These are phyloP conservation scores for Perodicticus potto DNA, from an alignment of 2,797 vertebrate genomes.

Conservation along the genomic window DNA sequence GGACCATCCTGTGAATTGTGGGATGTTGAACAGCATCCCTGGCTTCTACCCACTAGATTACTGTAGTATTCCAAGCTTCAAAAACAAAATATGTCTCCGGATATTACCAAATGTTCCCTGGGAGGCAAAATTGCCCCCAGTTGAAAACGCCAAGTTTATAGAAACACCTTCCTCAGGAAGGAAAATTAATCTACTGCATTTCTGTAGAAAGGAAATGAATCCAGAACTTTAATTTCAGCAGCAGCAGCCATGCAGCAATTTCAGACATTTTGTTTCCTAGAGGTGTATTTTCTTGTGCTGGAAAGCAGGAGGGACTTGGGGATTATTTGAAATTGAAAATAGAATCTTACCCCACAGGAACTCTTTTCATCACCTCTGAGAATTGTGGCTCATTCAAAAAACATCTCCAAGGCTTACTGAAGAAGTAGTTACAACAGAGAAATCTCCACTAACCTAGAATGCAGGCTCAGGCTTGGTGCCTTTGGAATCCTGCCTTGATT, in stretches of 20 bases:
- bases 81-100: not conserved
- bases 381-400: conserved; percentile 44
- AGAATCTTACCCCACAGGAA: not conserved
- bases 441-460: not conserved
- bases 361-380: conserved; percentile 41
- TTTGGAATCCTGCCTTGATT: not conserved
- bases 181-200: not conserved
- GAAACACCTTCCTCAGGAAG: not conserved
- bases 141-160: not conserved
- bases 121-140: not conserved
- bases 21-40: not conserved
- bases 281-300: not conserved
- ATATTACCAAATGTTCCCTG: not conserved
- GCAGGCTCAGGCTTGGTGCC: not conserved
- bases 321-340: conserved; percentile 74
- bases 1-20: not conserved
- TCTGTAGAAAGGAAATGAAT: not conserved
- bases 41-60: not conserved
- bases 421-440: not conserved
- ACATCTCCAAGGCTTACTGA: conserved; percentile 37
- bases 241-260: conserved; percentile 37
- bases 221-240: not conserved
- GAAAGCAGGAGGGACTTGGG: conserved; percentile 15
- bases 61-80: not conserved
- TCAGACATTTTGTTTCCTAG: conserved; percentile 43